Base-by-base conservation (phyloP, 1,140 invertebrate species). In the Bombus polaris region DNA sequence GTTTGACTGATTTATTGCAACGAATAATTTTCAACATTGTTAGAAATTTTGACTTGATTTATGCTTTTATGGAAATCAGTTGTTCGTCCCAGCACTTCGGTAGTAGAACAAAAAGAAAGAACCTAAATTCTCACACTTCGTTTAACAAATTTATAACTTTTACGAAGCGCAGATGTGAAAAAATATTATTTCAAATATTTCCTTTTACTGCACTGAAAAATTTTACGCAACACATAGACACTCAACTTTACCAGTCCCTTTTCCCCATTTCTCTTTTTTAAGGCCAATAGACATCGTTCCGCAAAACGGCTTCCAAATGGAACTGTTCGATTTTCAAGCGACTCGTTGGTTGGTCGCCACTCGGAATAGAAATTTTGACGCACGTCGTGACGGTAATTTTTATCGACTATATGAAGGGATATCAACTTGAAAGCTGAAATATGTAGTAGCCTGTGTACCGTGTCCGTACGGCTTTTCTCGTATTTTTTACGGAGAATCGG, bases 311-410 rank as follows among this genome's bases (percentile, higher is more conserved):
- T 70, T 39, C 39, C 57, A 72, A 89, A 89, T 80, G 62, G 75
- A 83, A 83, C 85, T 62, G 77, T 66, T 74, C 65, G 77, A 86
- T 87, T 65, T 32, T 65, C 87, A 44, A 62, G 35, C 35, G 59
- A 39, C 28, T 75, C 39, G 72, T 44, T 59, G 25, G 8, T 15
- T 13, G 39, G 3, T 39, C 32, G 35, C 72, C 62, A n/a, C 25
- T 22, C 80, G 59, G 53, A 39, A 57, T 37, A 18, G 15, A 44
- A 62, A 32, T 65, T 62, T 86, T 47, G 25, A 71, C 39, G 73
- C 65, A 66, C 32, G 15, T 76, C 84, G 84, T 65, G 71, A 86
- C 59, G 35, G 32, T 86, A 72, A 81, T 85, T 85, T 81, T 71
- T 39, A 85, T 81, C 28, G 70, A 57, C 42, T 59, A 2, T 37